Evolutionary conservation across 2,797 vertebrate species (phyloP).

Genomic region (Steatocranus sp.): DNA sequence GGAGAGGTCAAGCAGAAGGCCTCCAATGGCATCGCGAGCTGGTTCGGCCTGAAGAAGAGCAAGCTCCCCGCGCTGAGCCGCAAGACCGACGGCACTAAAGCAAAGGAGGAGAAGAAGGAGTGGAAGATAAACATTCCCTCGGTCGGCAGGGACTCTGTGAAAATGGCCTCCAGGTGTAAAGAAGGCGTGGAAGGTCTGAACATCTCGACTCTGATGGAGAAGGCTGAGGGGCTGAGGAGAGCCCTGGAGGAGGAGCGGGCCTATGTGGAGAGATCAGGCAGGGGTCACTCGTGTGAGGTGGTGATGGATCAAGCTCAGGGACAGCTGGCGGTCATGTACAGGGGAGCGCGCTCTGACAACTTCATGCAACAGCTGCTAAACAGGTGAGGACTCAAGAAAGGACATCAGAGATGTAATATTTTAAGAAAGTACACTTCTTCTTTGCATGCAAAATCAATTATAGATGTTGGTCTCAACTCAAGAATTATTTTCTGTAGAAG

Average conservation of each 20-base stretch:
- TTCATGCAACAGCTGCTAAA: constrained; percentile 98
- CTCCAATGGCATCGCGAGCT: constrained; percentile 90
- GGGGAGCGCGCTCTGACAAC: constrained; percentile 87
- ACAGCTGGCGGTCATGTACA: constrained; percentile 87
- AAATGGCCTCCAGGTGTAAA: constrained; percentile 77
- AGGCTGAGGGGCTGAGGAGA: constrained; percentile 89
- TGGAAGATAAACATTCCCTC: constrained; percentile 82
- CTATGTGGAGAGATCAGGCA: constrained; percentile 84
- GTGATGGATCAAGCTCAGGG: constrained; percentile 82
- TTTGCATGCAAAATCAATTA: background rate
- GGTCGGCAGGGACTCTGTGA: constrained; percentile 79
- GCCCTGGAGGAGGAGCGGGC: constrained; percentile 92
- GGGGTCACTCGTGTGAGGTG: constrained; percentile 75
- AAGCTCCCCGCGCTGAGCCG: constrained; percentile 90
- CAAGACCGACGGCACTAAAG: constrained; percentile 78
- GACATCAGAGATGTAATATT: background rate
- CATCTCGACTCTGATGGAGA: constrained; percentile 97
- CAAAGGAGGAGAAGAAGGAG: constrained; percentile 81
- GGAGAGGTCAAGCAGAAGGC: constrained; percentile 86
- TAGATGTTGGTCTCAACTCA: background rate
- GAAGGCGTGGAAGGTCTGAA: constrained; percentile 90
- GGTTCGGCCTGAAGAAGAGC: constrained; percentile 94
- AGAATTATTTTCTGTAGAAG: background rate
- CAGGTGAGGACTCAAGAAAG: constrained; percentile 73
- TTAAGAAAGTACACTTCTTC: background rate